Evolutionary conservation across 2,113 vertebrate genomes (phyloP), one percentile per base, ranked within the genome.

Genomic region (Pygoscelis antarcticus): DNA sequence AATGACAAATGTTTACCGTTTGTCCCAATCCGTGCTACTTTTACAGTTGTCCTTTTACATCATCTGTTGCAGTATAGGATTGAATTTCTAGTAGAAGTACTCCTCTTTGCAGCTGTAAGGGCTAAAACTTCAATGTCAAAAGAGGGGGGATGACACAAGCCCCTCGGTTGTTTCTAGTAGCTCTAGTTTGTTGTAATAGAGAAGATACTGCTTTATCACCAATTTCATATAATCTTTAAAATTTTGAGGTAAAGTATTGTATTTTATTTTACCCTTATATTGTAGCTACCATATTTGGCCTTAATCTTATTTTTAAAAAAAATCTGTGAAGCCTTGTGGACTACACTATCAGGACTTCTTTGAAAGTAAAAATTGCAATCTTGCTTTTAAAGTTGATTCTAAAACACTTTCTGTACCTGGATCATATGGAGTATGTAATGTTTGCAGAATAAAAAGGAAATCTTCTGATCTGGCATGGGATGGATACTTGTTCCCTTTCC

Each of bases 81-180:
- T 78, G n/a, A 16, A 71, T 78, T 87, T 54, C 27, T 71, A 21
- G 17, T 57, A 42, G 68, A 66, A 75, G 30, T 54, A 40, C n/a
- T 89, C 19, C 10, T 84, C 16, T 77, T 78, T 40, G 23, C n/a
- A 90, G 2, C 58, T 83, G 0, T 36, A 52, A 65, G 38, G 88
- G 52, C 16, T 69, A 44, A 54, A 88, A 55, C n/a, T 62, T 89
- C 30, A 60, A 7, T 62, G 57, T 61, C 42, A 68, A 36, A n/a
- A 15, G 5, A 2, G 1, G 2, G 13, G 13, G 2, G 18, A 2
- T 42, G 13, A 1, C 29, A 12, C 19, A 49, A 69, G 14, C 10
- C 34, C 16, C 20, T 81, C 44, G 30, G 7, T 17, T 81, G 15
- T 60, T 80, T 83, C 36, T 87, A 6, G n/a, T 71, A 38, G 40